Base-by-base conservation (phyloP, 2,797 vertebrate species). In the Geotrypetes seraphini region DNA sequence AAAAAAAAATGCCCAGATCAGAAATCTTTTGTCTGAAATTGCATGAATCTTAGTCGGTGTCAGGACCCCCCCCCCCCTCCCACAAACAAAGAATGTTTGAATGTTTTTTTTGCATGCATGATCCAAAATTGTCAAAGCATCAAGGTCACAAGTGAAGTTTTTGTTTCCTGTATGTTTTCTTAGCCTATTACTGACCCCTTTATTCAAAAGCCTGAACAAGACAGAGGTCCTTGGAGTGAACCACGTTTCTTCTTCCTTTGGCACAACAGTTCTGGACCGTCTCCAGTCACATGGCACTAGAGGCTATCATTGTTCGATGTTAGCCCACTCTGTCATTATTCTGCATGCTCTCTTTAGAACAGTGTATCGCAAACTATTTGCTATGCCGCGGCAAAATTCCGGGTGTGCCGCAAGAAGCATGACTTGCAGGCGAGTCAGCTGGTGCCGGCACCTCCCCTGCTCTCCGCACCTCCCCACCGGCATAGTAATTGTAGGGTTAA, bases 101-200 rank as follows among this genome's bases (percentile, higher is more conserved):
- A 66, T 63, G 40, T 75, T 72, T 71, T 73, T 75, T 72, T 71
- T 73, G 70, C 71, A 75, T 79, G 78, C 73, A 57, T 57, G 68
- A 84, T 75, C 75, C 76, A 79, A 82, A 81, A 78, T 76, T 84
- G 79, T 83, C 78, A 81, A 78, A 78, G 66, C 65, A 57, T 70
- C 49, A 34, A 71, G 71, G 55, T 79, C 68, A 60, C 37, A 52
- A 65, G 56, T 40, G 57, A 42, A 71, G 57, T 46, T 68, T n/a
- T 66, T 66, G 55, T 41, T 57, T 22, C 51, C 50, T 41, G 54
- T 57, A 24, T 21, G 6, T 64, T 49, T 53, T 34, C 5, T 49
- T 3, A 15, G 24, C 57, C 33, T 47, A 36, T 45, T 48, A 47
- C 31, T 70, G 40, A 54, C 46, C 53, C 28, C 19, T 45, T 50